A percentile compares a stretch with the other conserved stretches of the same genome.
These are phyloP conservation scores for Lordiphosa andalusiaca DNA, from an alignment of 2,888 invertebrate genomes.

Conservation along the genomic window DNA sequence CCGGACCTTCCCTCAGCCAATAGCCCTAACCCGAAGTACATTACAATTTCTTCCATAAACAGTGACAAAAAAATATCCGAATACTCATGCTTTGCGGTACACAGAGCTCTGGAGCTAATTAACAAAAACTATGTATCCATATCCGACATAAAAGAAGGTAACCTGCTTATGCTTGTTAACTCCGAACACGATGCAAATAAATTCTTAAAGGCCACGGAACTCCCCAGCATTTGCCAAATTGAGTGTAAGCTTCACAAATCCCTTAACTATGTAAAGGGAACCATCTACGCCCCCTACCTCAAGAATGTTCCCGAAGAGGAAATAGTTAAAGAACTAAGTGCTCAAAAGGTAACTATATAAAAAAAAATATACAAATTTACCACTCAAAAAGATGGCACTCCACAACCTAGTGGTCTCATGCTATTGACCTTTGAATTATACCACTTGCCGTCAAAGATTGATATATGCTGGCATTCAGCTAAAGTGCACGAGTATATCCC, in stretches of 20 bases:
- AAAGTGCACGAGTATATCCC: conserved; percentile 9
- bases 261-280: conserved; percentile 15
- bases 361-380: conserved; percentile 7
- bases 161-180: conserved; percentile 9
- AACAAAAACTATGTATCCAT: conserved; percentile 11
- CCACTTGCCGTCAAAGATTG: conserved; percentile 12
- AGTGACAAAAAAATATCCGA: too few species aligned
- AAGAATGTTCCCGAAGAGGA: conserved; percentile 14
- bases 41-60: conserved; percentile 19
- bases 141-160: conserved; percentile 11
- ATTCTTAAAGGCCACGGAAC: too few species aligned
- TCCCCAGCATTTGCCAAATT: conserved; percentile 14
- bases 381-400: conserved; percentile 7
- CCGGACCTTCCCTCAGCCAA: conserved; percentile 1
- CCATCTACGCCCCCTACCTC: conserved; percentile 11
- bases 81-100: conserved; percentile 21
- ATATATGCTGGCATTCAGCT: conserved; percentile 17
- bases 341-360: conserved; percentile 3
- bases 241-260: conserved; percentile 14
- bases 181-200: conserved; percentile 11
- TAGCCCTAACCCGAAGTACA: conserved; percentile 16
- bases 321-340: conserved; percentile 14
- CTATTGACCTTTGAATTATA: conserved; percentile 15
- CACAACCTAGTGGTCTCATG: conserved; percentile 15
- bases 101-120: conserved; percentile 17